These are phyloP conservation scores for Drosophila arizonae DNA, from an alignment of 1,140 invertebrate species.

Conservation along the genomic window DNA sequence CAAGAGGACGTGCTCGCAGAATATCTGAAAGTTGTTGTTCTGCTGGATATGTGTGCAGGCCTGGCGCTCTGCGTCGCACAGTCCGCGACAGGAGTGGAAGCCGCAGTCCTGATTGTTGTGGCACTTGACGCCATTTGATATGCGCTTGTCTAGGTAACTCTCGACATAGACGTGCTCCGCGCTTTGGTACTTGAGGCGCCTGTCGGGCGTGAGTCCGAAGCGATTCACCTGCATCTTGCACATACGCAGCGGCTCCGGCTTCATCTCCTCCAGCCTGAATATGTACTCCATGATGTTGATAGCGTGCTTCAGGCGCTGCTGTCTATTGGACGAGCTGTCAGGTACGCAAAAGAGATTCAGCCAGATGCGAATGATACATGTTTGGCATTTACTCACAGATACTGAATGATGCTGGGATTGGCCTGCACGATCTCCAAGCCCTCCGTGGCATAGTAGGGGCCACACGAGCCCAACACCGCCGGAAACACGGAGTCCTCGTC, in stretches of 20 bases:
- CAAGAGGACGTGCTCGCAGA: constrained; percentile 67
- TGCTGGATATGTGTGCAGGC: constrained; percentile 69
- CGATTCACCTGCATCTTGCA: constrained; percentile 76
- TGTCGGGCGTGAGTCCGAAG: constrained; percentile 69
- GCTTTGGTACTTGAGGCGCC: constrained; percentile 72
- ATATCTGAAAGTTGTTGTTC: constrained; percentile 79
- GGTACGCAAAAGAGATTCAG: neutral
- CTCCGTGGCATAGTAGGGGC: constrained; percentile 76
- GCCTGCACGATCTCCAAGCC: constrained; percentile 66
- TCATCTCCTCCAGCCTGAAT: constrained; percentile 74
- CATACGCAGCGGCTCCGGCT: constrained; percentile 77
- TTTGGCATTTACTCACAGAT: constrained; percentile 54
- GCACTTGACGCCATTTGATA: constrained; percentile 65
- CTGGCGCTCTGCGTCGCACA: constrained; percentile 57
- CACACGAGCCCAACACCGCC: constrained; percentile 72
- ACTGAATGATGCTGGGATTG: constrained; percentile 69
- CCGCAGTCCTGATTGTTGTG: constrained; percentile 61
- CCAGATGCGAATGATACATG: neutral
- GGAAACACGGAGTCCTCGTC: constrained; percentile 79
- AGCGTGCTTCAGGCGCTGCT: constrained; percentile 72
- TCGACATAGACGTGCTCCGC: constrained; percentile 72
- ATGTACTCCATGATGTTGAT: constrained; percentile 77
- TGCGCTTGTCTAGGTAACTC: constrained; percentile 70
- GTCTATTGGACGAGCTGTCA: constrained; percentile 64
- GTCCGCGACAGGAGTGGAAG: constrained; percentile 67